Evolutionary conservation across 2,113 vertebrate genomes (phyloP).

Genomic region (Dromiciops gliroides): DNA sequence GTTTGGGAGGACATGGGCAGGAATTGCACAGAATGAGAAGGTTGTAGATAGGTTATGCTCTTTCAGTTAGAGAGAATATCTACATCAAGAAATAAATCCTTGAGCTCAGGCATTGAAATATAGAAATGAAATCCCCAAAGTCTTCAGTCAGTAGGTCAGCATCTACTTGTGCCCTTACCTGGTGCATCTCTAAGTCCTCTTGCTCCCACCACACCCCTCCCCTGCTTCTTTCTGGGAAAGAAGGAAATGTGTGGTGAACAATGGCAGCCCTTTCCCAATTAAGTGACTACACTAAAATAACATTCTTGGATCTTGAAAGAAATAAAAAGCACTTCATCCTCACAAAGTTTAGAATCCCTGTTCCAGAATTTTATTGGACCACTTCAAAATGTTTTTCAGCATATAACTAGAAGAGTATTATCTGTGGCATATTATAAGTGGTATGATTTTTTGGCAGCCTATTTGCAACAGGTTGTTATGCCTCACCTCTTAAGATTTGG

Average conservation of each 20-base stretch:
- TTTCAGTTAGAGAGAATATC: too few relatives aligned
- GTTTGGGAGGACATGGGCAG: too few relatives aligned
- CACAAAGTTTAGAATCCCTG: not conserved
- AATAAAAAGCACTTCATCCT: slow-evolving; percentile 2
- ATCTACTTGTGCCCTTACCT: not conserved
- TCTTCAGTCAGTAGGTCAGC: not conserved
- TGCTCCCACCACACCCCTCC: too few relatives aligned
- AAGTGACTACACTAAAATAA: too few relatives aligned
- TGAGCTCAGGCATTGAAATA: too few relatives aligned
- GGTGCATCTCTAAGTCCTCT: not conserved
- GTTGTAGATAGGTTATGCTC: too few relatives aligned
- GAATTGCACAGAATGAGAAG: too few relatives aligned
- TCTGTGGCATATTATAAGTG: not conserved
- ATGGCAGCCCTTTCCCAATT: too few relatives aligned
- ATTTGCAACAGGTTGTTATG: not conserved
- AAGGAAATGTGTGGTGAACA: too few relatives aligned
- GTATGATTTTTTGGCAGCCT: slow-evolving; percentile 15
- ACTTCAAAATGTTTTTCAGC: not conserved
- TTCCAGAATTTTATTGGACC: slow-evolving; percentile 22
- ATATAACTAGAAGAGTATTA: not conserved
- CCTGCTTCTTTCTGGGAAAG: too few relatives aligned
- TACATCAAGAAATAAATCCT: too few relatives aligned
- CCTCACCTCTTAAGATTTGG: not conserved
- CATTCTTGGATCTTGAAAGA: not conserved
- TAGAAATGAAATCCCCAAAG: slow-evolving; percentile 14